phyloP scores from a whole-genome alignment of 1,140 invertebrate genomes.

The Hyphantria cunea region DNA sequence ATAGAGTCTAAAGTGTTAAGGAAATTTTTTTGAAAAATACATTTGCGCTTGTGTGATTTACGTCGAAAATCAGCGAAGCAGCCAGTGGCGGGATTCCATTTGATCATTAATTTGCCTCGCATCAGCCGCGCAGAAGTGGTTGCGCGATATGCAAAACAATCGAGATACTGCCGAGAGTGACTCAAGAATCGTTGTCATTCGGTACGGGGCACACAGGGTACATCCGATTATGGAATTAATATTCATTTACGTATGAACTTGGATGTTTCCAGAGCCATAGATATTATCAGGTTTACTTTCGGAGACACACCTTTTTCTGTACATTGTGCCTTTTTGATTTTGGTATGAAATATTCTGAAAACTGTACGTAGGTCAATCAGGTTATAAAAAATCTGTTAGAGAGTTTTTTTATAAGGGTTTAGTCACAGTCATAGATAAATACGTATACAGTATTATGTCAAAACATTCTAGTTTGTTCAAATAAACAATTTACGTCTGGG shows the following conservation, averaged over 20 bases:
- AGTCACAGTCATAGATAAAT: too few species aligned
- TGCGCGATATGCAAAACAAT: constrained; percentile 70
- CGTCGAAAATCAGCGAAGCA: constrained; percentile 46
- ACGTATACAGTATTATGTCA: too few species aligned
- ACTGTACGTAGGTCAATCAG: too few species aligned
- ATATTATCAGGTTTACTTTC: too few species aligned
- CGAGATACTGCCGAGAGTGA: constrained; percentile 54
- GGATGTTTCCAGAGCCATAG: too few species aligned
- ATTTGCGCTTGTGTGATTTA: constrained; percentile 35
- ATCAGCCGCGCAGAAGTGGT: constrained; percentile 46
- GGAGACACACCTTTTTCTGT: too few species aligned
- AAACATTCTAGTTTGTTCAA: too few species aligned
- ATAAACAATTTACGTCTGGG: too few species aligned
- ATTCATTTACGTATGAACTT: not conserved
- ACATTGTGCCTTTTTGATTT: too few species aligned
- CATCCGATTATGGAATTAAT: constrained; percentile 6
- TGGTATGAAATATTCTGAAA: too few species aligned
- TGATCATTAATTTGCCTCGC: constrained; percentile 71
- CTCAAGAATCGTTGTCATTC: constrained; percentile 25
- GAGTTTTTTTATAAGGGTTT: too few species aligned
- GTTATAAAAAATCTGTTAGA: too few species aligned
- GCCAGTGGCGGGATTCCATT: constrained; percentile 54
- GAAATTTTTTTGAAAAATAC: constrained; percentile 31
- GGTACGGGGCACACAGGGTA: constrained; percentile 16
- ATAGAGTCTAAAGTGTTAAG: constrained; percentile 42